Conservation (phyloP, 2,797 vertebrate species). For the Lacerta viridis region DNA sequence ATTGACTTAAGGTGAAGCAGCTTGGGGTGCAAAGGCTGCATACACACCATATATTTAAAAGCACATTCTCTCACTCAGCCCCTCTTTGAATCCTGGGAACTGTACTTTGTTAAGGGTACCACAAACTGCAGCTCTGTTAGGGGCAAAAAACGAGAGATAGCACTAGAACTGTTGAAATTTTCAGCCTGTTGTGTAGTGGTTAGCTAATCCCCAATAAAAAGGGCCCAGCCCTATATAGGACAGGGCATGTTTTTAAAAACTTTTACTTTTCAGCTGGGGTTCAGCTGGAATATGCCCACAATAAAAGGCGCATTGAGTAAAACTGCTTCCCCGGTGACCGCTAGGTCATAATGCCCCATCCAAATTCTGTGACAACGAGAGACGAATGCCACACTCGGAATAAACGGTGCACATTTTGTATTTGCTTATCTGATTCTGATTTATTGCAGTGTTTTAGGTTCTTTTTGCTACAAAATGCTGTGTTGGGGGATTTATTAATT, state of each 20-base stretch:
- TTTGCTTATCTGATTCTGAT: not conserved
- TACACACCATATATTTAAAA: too few relatives aligned
- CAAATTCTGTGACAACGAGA: not conserved
- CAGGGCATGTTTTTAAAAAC: not conserved
- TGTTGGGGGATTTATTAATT: not conserved
- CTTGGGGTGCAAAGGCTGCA: not conserved
- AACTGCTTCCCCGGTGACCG: not conserved
- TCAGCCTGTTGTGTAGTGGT: not conserved
- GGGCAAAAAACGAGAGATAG: too few relatives aligned
- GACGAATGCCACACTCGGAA: too few relatives aligned
- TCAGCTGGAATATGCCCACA: not conserved
- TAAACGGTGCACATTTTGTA: not conserved
- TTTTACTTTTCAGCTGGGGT: not conserved
- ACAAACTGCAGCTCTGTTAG: too few relatives aligned
- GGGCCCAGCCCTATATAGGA: not conserved
- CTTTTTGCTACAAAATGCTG: not conserved
- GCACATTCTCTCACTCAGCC: too few relatives aligned
- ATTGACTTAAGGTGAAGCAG: too few relatives aligned
- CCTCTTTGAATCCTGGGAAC: too few relatives aligned
- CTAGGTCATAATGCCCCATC: not conserved
- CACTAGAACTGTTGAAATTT: not conserved
- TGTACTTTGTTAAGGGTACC: too few relatives aligned
- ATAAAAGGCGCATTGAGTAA: not conserved
- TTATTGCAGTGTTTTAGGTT: not conserved
- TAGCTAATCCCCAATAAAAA: not conserved